Base-by-base conservation (phyloP, 2,797 vertebrate genomes). In the Eurystomus glaucurus region DNA sequence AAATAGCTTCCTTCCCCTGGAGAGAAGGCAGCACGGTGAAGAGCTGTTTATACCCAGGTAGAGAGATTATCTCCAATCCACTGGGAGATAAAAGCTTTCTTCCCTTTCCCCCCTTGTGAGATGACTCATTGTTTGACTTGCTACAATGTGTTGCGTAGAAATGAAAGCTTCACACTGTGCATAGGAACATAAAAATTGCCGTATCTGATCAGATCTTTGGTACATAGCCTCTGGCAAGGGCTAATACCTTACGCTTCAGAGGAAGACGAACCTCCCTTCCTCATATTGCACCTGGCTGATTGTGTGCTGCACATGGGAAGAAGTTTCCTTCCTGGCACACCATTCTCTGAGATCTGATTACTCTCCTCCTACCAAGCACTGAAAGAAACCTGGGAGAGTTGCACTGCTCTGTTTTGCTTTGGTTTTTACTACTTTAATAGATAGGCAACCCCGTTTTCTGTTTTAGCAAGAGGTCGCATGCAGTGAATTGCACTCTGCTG, bases 61-160 rank as follows among this genome's bases (percentile, higher is more conserved):
- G 75, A 80, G 57, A 96, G 90, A 95, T 97, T 92, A 92, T 94
- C 74, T 96, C 82, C 66, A 88, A 60, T 90, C 85, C 90, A 86
- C 46, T 52, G 85, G 92, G 77, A 48, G 39, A 97, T 90, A 93
- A 95, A 93, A 88, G 85, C 85, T 74, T 89, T 87, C 76, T 95
- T 93, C 95, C 77, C 75, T 90, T 89, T 90, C 88, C 46, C 89
- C 83, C 69, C 64, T 91, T 0, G 0, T 39, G 92, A 94, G 86
- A 93, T 96, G 94, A 97, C 81, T 97, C 96, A 96, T 85, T 96
- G 96, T 97, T 96, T 97, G 95, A 95, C 92, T 97, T 96, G 88
- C 76, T 95, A 88, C 87, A 93, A 60, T 85, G 58, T 3, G 39
- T 39, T 86, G 61, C 8, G 14, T 43, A 88, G 90, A 92, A 94